Conservation (phyloP, 1,140 invertebrate genomes). For the Holcopasites calliopsidis region DNA sequence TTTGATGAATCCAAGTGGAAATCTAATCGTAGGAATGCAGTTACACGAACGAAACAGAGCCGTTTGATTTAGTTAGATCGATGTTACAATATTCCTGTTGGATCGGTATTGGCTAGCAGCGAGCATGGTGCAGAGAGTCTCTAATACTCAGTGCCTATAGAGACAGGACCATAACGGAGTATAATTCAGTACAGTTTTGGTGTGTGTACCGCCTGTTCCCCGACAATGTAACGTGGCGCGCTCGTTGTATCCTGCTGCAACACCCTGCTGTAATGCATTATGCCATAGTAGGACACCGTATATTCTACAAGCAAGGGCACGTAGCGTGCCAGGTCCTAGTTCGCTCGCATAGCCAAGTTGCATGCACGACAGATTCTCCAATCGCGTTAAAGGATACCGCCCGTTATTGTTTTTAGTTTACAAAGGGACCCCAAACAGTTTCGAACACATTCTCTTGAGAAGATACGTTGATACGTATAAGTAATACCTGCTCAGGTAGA, state of each 20-base stretch:
- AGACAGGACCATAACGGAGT: constrained; percentile 73
- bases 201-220: constrained; percentile 71
- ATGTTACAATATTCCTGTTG: constrained; percentile 60
- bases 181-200: constrained; percentile 74
- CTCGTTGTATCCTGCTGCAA: constrained; percentile 62
- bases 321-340: constrained; percentile 52
- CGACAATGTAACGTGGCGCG: constrained; percentile 61
- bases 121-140: constrained; percentile 62
- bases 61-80: constrained; percentile 64
- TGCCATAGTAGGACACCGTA: constrained; percentile 60
- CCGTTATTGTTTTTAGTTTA: background rate
- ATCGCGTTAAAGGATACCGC: constrained; percentile 57
- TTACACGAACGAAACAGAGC: background rate
- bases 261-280: constrained; percentile 68
- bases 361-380: constrained; percentile 46
- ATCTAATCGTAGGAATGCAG: too few species aligned
- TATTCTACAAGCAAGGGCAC: constrained; percentile 40
- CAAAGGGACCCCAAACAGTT: too few species aligned
- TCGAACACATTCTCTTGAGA: too few species aligned
- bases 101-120: constrained; percentile 69
- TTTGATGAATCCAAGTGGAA: too few species aligned
- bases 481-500: too few species aligned
- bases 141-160: constrained; percentile 66
- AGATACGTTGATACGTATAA: too few species aligned
- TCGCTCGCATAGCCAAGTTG: constrained; percentile 1